These are phyloP conservation scores for Tiphia femorata DNA, from an alignment of 2,888 invertebrate species.

Conservation along the genomic window DNA sequence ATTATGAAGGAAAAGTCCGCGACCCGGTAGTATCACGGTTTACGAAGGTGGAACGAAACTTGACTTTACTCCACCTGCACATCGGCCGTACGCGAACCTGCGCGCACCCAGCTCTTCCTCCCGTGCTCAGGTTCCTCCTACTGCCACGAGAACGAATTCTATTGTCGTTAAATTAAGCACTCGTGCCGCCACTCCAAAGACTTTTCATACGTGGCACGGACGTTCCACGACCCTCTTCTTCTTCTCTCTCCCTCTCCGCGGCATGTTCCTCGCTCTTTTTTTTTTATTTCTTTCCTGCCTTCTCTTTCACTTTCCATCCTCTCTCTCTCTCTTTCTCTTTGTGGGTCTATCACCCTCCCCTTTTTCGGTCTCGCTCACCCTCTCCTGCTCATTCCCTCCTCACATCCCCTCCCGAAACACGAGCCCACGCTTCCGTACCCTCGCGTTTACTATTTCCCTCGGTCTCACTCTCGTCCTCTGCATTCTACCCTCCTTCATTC, in stretches of 20 bases:
- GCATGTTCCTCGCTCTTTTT: conserved; percentile 2
- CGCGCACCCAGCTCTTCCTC: not conserved
- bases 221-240: not conserved
- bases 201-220: no score
- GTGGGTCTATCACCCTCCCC: not conserved
- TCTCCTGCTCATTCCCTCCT: not conserved
- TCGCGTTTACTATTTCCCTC: no score
- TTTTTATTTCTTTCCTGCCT: conserved; percentile 6
- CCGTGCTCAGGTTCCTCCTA: no score
- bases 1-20: conserved; percentile 44
- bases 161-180: no score
- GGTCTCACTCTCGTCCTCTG: not conserved
- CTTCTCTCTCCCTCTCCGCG: not conserved
- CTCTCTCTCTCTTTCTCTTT: not conserved
- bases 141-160: no score
- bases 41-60: conserved; percentile 40
- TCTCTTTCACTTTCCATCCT: not conserved
- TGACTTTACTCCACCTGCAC: conserved; percentile 34
- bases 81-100: conserved; percentile 4
- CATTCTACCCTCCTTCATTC: not conserved
- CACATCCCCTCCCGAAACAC: no score
- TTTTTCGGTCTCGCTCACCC: not conserved
- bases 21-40: conserved; percentile 28
- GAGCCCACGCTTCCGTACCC: no score
- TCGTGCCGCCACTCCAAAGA: no score